These are phyloP conservation scores for Todiramphus saurophagus DNA, from an alignment of 2,113 vertebrate genomes.

Conservation along the genomic window DNA sequence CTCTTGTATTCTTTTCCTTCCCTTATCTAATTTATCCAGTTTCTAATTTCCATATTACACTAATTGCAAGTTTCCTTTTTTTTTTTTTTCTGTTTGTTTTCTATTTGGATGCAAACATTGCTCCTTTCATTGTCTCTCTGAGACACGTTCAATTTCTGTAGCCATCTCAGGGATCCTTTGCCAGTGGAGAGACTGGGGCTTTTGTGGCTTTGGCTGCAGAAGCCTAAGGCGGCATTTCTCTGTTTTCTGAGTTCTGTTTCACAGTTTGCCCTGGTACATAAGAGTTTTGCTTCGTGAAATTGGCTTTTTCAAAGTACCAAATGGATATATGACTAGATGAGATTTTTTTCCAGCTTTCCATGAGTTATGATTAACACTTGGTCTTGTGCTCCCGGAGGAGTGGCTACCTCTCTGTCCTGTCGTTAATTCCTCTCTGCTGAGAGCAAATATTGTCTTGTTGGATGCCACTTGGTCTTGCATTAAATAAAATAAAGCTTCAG, in stretches of 20 bases:
- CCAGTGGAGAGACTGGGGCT: neutral
- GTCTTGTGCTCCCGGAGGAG: neutral
- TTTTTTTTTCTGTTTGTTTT: constrained; percentile 26
- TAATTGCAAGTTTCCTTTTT: constrained; percentile 5
- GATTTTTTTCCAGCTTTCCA: neutral
- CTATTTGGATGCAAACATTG: neutral
- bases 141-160: neutral
- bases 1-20: neutral
- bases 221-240: neutral
- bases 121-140: neutral
- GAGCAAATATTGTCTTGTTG: neutral
- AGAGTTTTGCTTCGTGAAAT: neutral
- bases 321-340: neutral
- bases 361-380: neutral
- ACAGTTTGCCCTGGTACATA: neutral
- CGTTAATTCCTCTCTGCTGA: neutral
- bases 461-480: neutral
- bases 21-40: constrained; percentile 31
- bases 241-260: neutral
- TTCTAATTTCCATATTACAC: constrained; percentile 33
- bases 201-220: neutral
- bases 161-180: neutral
- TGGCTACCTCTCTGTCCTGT: rapidly evolving
- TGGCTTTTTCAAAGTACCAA: neutral
- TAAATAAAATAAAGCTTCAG: neutral